These are phyloP conservation scores for Hippasteria phrygiana DNA, from an alignment of 53 echinoderm and acorn worm genomes.

Conservation along the genomic window DNA sequence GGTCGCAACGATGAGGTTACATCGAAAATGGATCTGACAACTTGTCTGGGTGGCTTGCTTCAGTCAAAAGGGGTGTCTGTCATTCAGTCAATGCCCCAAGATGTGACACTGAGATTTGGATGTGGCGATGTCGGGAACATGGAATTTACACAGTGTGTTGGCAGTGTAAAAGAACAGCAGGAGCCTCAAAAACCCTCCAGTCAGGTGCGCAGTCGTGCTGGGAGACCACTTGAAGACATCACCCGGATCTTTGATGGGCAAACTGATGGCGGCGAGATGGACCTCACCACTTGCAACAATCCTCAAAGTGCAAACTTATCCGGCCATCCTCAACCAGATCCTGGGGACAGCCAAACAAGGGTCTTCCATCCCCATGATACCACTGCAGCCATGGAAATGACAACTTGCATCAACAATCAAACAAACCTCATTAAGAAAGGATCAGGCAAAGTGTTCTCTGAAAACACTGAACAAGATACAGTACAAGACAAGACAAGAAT, in stretches of 20 bases:
- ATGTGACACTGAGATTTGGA: conserved; percentile 39
- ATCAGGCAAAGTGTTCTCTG: background rate
- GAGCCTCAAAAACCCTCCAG: background rate
- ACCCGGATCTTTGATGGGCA: conserved; percentile 18
- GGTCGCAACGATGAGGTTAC: background rate
- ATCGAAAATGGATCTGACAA: conserved; percentile 22
- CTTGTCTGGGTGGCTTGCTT: conserved; percentile 2
- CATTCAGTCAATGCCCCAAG: background rate
- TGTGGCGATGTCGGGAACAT: conserved; percentile 47
- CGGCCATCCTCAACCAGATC: background rate
- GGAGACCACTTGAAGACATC: conserved; percentile 30
- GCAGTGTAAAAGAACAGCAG: conserved; percentile 12
- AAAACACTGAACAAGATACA: background rate
- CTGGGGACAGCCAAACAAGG: conserved; percentile 13
- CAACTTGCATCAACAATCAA: conserved; percentile 11
- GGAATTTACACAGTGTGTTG: conserved; percentile 67
- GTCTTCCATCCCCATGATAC: conserved; percentile 39
- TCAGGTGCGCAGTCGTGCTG: conserved; percentile 11
- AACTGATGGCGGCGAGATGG: conserved; percentile 25
- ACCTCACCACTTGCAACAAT: conserved; percentile 27
- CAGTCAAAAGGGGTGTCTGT: background rate
- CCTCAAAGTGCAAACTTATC: background rate
- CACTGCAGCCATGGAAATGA: conserved; percentile 65
- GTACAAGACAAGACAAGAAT: conserved; percentile 42
- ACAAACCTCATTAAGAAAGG: background rate